Conservation (phyloP, 2,113 vertebrate species). For the Ascaphus truei region DNA sequence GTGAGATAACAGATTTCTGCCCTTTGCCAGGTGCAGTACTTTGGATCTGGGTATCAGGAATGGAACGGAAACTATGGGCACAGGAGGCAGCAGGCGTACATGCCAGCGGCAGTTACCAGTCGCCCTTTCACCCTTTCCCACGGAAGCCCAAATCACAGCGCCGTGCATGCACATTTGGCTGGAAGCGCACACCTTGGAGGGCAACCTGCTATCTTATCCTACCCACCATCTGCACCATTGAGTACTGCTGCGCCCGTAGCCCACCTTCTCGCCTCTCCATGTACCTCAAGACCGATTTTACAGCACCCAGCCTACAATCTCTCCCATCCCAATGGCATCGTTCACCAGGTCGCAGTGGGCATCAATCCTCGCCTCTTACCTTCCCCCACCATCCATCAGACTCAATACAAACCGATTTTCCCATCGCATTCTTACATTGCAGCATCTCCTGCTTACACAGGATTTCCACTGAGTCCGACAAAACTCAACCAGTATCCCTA, state of each 20-base stretch:
- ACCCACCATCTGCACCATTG: constrained; percentile 76
- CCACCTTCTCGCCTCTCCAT: constrained; percentile 90
- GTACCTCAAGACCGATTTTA: constrained; percentile 81
- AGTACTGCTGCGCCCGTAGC: constrained; percentile 80
- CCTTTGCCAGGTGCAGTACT: constrained; percentile 81
- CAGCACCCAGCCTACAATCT: constrained; percentile 79
- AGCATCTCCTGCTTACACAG: constrained; percentile 86
- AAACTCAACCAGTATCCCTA: constrained; percentile 97
- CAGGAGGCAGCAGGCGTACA: constrained; percentile 86
- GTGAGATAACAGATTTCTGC: too few species aligned
- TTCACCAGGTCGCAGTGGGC: constrained; percentile 92
- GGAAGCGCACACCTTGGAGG: constrained; percentile 64
- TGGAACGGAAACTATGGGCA: constrained; percentile 91
- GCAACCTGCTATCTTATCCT: constrained; percentile 83
- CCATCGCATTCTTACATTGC: constrained; percentile 90
- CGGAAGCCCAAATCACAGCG: constrained; percentile 81
- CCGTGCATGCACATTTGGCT: constrained; percentile 72
- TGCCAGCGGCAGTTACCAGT: constrained; percentile 75
- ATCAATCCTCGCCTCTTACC: constrained; percentile 89
- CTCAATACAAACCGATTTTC: constrained; percentile 90
- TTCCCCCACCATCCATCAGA: constrained; percentile 89
- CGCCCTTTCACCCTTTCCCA: constrained; percentile 87
- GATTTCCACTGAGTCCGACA: constrained; percentile 92
- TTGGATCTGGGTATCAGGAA: constrained; percentile 81
- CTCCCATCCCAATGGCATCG: constrained; percentile 76